These are phyloP conservation scores for Polypterus bichir DNA, from an alignment of 2,113 vertebrate genomes.

Conservation along the genomic window DNA sequence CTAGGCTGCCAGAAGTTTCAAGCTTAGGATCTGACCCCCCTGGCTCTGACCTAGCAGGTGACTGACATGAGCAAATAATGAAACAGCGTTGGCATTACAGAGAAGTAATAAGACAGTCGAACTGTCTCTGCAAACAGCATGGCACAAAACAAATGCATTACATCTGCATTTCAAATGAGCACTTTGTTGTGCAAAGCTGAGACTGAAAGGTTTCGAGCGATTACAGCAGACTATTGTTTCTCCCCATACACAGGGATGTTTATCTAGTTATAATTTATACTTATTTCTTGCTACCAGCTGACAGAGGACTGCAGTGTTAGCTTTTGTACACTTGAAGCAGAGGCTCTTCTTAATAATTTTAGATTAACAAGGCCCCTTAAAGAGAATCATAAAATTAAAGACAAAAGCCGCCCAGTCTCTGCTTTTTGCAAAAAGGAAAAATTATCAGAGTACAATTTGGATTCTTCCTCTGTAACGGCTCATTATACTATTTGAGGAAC, in stretches of 20 bases:
- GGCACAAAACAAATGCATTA: slow-evolving; percentile 21
- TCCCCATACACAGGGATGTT: slow-evolving; percentile 12
- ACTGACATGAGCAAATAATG: slow-evolving; percentile 44
- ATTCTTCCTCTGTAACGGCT: too few relatives aligned
- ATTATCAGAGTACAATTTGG: too few relatives aligned
- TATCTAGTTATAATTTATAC: slow-evolving; percentile 1
- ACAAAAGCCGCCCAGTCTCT: too few relatives aligned
- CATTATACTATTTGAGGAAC: too few relatives aligned
- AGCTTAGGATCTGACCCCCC: slow-evolving; percentile 21
- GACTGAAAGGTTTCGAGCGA: slow-evolving; percentile 22
- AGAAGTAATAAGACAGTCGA: slow-evolving; percentile 16
- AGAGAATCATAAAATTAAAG: too few relatives aligned
- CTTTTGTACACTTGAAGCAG: not conserved
- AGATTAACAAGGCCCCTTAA: not conserved
- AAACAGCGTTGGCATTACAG: slow-evolving; percentile 30
- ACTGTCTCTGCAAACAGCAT: slow-evolving; percentile 23
- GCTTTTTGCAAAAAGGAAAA: too few relatives aligned
- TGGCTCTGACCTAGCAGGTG: slow-evolving; percentile 35
- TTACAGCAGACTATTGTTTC: slow-evolving; percentile 19
- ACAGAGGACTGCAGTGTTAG: not conserved
- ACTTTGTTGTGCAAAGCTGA: slow-evolving; percentile 25
- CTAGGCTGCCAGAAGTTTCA: slow-evolving; percentile 9
- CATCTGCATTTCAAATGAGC: slow-evolving; percentile 37
- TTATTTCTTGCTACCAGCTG: not conserved
- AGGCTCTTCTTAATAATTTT: not conserved